Percentiles rank a stretch among this genome's conserved stretches.
Conservation (phyloP, 92 coral and sea anemone species). For the Montipora capitata region DNA sequence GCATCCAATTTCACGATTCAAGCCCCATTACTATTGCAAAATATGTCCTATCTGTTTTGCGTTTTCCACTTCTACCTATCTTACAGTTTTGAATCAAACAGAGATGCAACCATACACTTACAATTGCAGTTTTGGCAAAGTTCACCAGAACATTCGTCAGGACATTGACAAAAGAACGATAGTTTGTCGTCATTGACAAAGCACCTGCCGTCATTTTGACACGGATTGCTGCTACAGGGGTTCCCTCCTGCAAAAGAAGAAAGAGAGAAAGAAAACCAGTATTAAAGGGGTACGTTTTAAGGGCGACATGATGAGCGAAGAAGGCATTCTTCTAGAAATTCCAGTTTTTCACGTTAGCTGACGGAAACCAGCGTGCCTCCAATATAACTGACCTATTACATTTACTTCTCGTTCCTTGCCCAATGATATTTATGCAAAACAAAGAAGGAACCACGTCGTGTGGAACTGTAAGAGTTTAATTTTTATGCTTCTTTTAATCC, state of each 20-base stretch:
- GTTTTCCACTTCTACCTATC: too few species aligned
- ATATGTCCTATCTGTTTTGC: too few species aligned
- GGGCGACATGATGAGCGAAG: neutral
- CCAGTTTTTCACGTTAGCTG: neutral
- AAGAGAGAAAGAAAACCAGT: neutral
- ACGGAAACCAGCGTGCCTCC: neutral
- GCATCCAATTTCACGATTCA: too few species aligned
- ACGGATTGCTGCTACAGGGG: constrained; percentile 62
- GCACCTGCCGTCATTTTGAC: constrained; percentile 73
- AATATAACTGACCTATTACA: too few species aligned
- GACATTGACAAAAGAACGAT: constrained; percentile 76
- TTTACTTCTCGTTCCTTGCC: too few species aligned
- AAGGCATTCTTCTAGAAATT: neutral
- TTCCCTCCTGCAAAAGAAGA: constrained; percentile 34
- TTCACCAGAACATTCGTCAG: constrained; percentile 60
- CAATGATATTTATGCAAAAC: too few species aligned
- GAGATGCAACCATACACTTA: constrained; percentile 11
- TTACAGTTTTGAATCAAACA: neutral
- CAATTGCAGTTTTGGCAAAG: constrained; percentile 63
- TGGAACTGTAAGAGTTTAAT: too few species aligned
- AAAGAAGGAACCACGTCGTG: too few species aligned
- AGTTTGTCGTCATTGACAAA: constrained; percentile 23
- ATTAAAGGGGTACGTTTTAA: too few species aligned
- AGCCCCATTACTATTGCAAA: too few species aligned
- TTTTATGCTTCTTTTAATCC: too few species aligned